Conservation (phyloP, 2,113 vertebrate genomes). For the Forbesichthys papilliferus region DNA sequence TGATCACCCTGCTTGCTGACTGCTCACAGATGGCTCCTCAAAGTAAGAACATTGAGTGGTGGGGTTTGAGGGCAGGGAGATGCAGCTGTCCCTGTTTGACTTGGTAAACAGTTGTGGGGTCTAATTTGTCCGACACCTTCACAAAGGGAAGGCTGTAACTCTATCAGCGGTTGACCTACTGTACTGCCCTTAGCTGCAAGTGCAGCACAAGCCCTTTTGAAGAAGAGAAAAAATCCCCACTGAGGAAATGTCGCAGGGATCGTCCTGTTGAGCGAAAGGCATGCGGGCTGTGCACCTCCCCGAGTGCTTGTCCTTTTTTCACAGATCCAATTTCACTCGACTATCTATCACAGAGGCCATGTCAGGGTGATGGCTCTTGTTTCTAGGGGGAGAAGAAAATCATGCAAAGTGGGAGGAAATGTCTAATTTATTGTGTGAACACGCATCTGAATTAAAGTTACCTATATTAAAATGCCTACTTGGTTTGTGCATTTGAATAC, state of each 20-base stretch:
- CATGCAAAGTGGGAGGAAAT: neutral
- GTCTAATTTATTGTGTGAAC: conserved; percentile 30
- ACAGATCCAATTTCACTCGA: conserved; percentile 66
- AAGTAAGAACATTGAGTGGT: conserved; percentile 58
- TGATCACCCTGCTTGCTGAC: conserved; percentile 44
- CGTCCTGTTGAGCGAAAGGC: conserved; percentile 62
- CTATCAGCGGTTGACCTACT: conserved; percentile 71
- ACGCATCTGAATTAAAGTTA: conserved; percentile 20
- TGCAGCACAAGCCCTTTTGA: conserved; percentile 62
- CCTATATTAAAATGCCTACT: conserved; percentile 3
- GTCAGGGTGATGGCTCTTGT: conserved; percentile 36
- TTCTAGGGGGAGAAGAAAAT: conserved; percentile 2
- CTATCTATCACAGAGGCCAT: conserved; percentile 57
- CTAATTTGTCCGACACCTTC: conserved; percentile 72
- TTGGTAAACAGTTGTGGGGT: conserved; percentile 68
- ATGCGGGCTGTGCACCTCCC: conserved; percentile 60
- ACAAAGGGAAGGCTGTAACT: conserved; percentile 72
- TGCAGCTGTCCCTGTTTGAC: conserved; percentile 71
- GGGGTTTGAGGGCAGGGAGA: conserved; percentile 55
- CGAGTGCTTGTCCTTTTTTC: conserved; percentile 47
- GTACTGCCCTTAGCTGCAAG: conserved; percentile 64
- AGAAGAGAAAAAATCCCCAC: conserved; percentile 31
- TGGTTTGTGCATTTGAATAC: conserved; percentile 14
- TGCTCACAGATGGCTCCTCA: conserved; percentile 69
- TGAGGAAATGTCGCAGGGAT: conserved; percentile 63